phyloP scores from a whole-genome alignment of 2,888 invertebrate genomes.

The Pollenia amentaria region DNA sequence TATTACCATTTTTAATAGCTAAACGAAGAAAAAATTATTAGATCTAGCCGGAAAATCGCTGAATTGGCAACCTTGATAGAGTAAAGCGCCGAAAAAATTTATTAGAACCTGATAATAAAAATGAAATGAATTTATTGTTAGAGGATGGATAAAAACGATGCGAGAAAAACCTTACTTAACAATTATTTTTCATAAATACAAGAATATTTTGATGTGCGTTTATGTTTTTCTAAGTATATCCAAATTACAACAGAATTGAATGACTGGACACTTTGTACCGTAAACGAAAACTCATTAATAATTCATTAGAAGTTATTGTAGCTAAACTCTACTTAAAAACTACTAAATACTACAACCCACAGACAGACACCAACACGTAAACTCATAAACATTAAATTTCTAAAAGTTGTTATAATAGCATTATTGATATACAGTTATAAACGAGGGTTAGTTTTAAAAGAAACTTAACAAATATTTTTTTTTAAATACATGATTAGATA shows the following conservation, averaged over 20 bases:
- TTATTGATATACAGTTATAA: conserved; percentile 44
- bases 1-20: no score
- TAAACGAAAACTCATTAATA: conserved; percentile 56
- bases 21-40: no score
- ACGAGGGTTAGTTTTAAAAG: background rate
- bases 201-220: no score
- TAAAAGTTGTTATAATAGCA: conserved; percentile 30
- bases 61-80: no score
- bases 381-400: conserved; percentile 2
- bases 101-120: background rate
- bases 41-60: no score
- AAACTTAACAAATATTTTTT: background rate
- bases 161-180: background rate
- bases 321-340: conserved; percentile 9
- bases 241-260: background rate
- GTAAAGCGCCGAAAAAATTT: background rate
- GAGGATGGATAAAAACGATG: no score
- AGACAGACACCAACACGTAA: background rate
- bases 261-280: conserved; percentile 23
- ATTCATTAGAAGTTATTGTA: conserved; percentile 56
- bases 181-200: background rate
- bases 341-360: background rate
- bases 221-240: no score
- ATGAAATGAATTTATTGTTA: conserved; percentile 26
- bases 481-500: background rate